Percentiles rank a stretch among this genome's conserved stretches.
phyloP scores from a whole-genome alignment of 1,140 invertebrate species.

The Hycleus phaleratus region DNA sequence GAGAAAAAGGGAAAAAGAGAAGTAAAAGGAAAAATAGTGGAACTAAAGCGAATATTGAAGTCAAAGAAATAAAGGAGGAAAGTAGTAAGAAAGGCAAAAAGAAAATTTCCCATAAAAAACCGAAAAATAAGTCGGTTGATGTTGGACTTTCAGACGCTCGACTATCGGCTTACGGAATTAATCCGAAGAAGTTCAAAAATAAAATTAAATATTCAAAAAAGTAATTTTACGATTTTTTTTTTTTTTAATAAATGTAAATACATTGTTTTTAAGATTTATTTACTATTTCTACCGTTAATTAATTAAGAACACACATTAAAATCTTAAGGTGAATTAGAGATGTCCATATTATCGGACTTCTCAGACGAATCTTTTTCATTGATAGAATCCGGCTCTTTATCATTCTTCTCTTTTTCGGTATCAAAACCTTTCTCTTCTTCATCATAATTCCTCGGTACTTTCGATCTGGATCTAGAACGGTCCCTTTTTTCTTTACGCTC shows the following conservation, averaged over 20 bases:
- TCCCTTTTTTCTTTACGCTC: conserved; percentile 27
- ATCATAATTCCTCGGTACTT: conserved; percentile 47
- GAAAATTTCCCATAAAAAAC: conserved; percentile 22
- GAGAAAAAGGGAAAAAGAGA: background rate
- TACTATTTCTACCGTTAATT: background rate
- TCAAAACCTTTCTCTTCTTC: conserved; percentile 47
- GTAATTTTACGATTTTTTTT: conserved; percentile 9
- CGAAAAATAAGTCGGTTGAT: conserved; percentile 17
- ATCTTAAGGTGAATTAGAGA: conserved; percentile 43
- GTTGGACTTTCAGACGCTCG: conserved; percentile 62
- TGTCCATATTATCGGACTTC: conserved; percentile 54
- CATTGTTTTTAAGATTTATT: background rate
- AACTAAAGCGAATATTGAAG: conserved; percentile 2
- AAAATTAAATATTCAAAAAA: conserved; percentile 49
- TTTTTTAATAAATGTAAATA: conserved; percentile 2
- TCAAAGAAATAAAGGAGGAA: conserved; percentile 13
- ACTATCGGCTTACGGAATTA: conserved; percentile 81
- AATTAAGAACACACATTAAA: conserved; percentile 20
- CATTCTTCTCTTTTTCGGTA: conserved; percentile 28
- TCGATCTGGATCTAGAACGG: conserved; percentile 31
- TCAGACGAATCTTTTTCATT: conserved; percentile 41
- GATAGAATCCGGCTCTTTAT: conserved; percentile 23
- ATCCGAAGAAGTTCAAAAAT: conserved; percentile 82
- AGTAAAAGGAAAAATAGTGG: conserved; percentile 3
- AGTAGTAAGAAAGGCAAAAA: conserved; percentile 3